Conservation (phyloP, 2,888 invertebrate species). For the Pammene aurita region DNA sequence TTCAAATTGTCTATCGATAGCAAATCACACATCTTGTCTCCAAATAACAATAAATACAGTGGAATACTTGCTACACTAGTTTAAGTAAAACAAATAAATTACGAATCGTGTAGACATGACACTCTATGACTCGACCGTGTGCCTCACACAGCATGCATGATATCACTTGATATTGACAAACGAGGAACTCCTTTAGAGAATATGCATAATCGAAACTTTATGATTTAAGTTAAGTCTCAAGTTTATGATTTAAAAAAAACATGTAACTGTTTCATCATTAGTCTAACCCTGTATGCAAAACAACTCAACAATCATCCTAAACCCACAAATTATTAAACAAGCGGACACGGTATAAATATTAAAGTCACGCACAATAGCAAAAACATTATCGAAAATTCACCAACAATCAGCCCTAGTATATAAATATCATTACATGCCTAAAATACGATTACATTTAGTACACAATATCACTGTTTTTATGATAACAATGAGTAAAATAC, state of each 20-base stretch:
- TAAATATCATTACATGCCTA: conserved; percentile 44
- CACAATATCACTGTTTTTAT: conserved; percentile 72
- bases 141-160: conserved; percentile 62
- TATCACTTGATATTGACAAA: conserved; percentile 51
- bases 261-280: conserved; percentile 24
- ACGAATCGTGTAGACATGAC: conserved; percentile 64
- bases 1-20: conserved; percentile 68
- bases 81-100: conserved; percentile 64
- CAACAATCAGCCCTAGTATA: conserved; percentile 26
- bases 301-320: conserved; percentile 23
- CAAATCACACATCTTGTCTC: conserved; percentile 65
- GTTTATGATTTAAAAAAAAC: conserved; percentile 32
- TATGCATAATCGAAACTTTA: conserved; percentile 28
- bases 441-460: conserved; percentile 53
- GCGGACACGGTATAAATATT: conserved; percentile 20
- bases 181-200: conserved; percentile 61
- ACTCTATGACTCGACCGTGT: conserved; percentile 69
- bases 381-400: conserved; percentile 34
- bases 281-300: conserved; percentile 54
- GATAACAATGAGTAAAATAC: conserved; percentile 52
- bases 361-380: conserved; percentile 28
- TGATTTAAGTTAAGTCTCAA: conserved; percentile 20
- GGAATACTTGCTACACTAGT: conserved; percentile 69
- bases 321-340: conserved; percentile 15
- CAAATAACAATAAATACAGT: conserved; percentile 76